These are phyloP conservation scores for Cromileptes altivelis DNA, from an alignment of 2,113 vertebrate genomes.

Conservation along the genomic window DNA sequence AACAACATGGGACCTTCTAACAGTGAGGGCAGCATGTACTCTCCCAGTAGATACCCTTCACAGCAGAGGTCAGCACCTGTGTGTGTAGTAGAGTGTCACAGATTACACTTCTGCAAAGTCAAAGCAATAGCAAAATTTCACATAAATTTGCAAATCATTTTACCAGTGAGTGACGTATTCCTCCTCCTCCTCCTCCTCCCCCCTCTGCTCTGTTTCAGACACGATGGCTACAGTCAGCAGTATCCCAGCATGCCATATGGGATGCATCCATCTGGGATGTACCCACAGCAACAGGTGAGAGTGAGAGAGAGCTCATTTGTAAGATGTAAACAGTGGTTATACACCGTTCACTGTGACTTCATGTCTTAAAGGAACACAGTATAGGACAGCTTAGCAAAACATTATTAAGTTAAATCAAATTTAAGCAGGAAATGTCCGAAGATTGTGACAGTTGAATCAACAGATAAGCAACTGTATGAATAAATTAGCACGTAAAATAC, in stretches of 20 bases:
- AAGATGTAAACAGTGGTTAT: neutral
- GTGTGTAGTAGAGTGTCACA: neutral
- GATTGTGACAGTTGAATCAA: neutral
- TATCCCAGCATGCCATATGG: constrained; percentile 93
- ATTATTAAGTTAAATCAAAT: neutral
- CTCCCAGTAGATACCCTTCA: constrained; percentile 83
- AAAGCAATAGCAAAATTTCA: neutral
- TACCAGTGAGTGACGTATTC: neutral
- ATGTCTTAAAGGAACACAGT: neutral
- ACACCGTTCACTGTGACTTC: neutral
- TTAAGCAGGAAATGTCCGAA: neutral
- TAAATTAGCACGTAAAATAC: neutral
- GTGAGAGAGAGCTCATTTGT: constrained; percentile 77
- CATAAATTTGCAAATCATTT: neutral
- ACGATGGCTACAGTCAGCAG: constrained; percentile 95
- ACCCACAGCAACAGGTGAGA: constrained; percentile 96
- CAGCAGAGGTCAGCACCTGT: constrained; percentile 83
- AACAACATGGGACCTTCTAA: constrained; percentile 86
- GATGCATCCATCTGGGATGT: constrained; percentile 95
- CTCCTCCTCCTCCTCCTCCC: constrained; percentile 8
- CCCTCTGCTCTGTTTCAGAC: constrained; percentile 81
- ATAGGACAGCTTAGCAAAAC: neutral
- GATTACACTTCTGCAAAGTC: neutral
- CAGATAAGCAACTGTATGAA: neutral
- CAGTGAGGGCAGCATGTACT: constrained; percentile 86